Conservation (phyloP, 2,888 invertebrate species). For the Muschampia plurimacula region DNA sequence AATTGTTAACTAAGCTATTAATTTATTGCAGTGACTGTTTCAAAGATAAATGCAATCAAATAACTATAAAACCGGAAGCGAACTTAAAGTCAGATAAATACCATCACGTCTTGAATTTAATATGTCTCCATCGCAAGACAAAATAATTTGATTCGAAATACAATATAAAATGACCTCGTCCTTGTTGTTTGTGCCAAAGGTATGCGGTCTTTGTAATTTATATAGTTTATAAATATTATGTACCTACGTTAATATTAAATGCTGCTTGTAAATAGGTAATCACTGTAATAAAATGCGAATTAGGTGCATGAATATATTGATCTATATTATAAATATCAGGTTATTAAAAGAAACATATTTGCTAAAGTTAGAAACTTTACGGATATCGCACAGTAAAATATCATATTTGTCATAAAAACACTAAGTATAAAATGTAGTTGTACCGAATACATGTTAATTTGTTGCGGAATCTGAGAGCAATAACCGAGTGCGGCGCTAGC, state of each 20-base stretch:
- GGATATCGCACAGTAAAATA: conserved; percentile 49
- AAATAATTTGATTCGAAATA: conserved; percentile 32
- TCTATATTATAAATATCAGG: not conserved
- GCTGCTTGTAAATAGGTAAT: not conserved
- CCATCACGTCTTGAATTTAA: conserved; percentile 29
- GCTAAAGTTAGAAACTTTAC: conserved; percentile 29
- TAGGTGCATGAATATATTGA: not conserved
- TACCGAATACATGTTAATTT: conserved; percentile 86
- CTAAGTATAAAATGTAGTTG: conserved; percentile 79
- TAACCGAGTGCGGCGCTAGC: conserved; percentile 81
- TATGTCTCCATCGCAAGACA: conserved; percentile 22
- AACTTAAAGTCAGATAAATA: conserved; percentile 24
- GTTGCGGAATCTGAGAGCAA: conserved; percentile 85
- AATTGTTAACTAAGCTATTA: not conserved
- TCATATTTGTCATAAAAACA: conserved; percentile 72
- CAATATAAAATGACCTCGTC: conserved; percentile 37
- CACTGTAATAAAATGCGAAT: not conserved
- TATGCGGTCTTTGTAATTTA: conserved; percentile 33
- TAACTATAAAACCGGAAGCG: conserved; percentile 22
- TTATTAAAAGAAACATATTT: not conserved
- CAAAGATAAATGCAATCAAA: not conserved
- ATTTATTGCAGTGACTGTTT: not conserved
- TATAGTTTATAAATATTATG: conserved; percentile 1
- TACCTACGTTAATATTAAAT: not conserved
- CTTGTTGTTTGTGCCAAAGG: conserved; percentile 31